A percentile compares a stretch with the other conserved stretches of the same genome.
Evolutionary conservation across 1,140 invertebrate genomes (phyloP).

Genomic region (Brachionus plicatilis): DNA sequence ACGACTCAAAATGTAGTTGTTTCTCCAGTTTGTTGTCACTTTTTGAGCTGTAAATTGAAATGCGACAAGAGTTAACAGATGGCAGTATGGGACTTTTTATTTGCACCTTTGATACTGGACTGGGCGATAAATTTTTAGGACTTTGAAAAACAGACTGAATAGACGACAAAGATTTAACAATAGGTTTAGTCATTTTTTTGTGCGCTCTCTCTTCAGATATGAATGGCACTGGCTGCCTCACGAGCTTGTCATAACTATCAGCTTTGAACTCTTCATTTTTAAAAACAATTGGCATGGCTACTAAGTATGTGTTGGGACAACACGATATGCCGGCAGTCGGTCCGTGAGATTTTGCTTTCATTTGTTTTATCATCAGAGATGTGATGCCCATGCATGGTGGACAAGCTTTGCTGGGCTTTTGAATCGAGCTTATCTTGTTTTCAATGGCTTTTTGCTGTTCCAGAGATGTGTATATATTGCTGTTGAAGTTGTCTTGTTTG

Average conservation of each 20-base stretch:
- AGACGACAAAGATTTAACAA: slow-evolving; percentile 5
- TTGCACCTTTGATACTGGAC: background rate
- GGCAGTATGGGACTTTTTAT: background rate
- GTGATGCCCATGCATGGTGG: slow-evolving; percentile 1
- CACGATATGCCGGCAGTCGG: background rate
- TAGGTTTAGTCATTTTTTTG: slow-evolving; percentile 18
- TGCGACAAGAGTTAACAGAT: background rate
- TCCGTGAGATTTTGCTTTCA: background rate
- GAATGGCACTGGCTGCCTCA: background rate
- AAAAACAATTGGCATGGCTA: background rate
- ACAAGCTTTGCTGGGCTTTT: background rate
- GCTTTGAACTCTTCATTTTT: background rate
- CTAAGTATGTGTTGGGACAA: background rate
- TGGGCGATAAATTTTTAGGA: background rate
- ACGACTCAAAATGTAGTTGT: background rate
- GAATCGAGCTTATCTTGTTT: background rate
- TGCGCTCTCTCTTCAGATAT: background rate
- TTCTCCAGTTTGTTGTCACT: background rate
- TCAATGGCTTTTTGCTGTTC: slow-evolving; percentile 24
- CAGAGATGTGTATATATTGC: background rate
- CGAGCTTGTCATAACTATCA: background rate
- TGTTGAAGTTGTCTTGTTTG: background rate
- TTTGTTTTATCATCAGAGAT: background rate
- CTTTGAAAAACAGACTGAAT: slow-evolving; percentile 11
- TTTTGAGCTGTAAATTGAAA: slow-evolving; percentile 13